These are phyloP conservation scores for Schlechtendalia chinensis DNA, from an alignment of 1,140 invertebrate species.

Conservation along the genomic window DNA sequence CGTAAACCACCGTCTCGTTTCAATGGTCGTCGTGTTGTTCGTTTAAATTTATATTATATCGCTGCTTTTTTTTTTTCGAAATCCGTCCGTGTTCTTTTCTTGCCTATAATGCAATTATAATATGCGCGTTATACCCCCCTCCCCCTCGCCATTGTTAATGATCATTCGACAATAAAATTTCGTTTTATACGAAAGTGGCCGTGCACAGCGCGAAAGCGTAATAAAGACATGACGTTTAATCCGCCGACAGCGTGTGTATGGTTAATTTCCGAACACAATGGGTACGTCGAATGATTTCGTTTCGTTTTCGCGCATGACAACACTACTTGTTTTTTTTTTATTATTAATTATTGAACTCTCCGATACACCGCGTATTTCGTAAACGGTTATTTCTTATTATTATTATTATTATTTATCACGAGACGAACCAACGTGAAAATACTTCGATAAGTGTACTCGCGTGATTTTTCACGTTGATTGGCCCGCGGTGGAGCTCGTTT, in stretches of 20 bases:
- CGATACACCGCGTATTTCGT: neutral
- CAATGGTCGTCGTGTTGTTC: neutral
- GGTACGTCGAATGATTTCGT: neutral
- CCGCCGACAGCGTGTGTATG: neutral
- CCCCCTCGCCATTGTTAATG: slow-evolving; percentile 27
- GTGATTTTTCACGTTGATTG: slow-evolving; percentile 40
- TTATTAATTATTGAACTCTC: too few species aligned
- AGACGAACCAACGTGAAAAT: slow-evolving; percentile 30
- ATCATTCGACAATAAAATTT: slow-evolving; percentile 16
- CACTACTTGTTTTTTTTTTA: too few species aligned
- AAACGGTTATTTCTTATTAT: neutral
- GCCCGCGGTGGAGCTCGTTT: slow-evolving; percentile 44
- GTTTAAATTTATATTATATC: too few species aligned
- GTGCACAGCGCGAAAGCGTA: neutral
- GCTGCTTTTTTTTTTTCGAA: neutral
- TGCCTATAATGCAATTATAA: neutral
- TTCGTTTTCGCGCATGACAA: slow-evolving; percentile 14
- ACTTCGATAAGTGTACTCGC: slow-evolving; percentile 14
- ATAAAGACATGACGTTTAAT: slow-evolving; percentile 5
- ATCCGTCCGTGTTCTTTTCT: neutral
- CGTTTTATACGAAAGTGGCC: slow-evolving; percentile 1
- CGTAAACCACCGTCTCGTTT: neutral
- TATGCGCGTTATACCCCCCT: neutral
- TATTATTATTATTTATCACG: neutral
- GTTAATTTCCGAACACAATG: slow-evolving; percentile 35